Evolutionary conservation across 1,140 invertebrate species (phyloP), one percentile per base, ranked within the genome.

Genomic region (Phocides pigmalion): DNA sequence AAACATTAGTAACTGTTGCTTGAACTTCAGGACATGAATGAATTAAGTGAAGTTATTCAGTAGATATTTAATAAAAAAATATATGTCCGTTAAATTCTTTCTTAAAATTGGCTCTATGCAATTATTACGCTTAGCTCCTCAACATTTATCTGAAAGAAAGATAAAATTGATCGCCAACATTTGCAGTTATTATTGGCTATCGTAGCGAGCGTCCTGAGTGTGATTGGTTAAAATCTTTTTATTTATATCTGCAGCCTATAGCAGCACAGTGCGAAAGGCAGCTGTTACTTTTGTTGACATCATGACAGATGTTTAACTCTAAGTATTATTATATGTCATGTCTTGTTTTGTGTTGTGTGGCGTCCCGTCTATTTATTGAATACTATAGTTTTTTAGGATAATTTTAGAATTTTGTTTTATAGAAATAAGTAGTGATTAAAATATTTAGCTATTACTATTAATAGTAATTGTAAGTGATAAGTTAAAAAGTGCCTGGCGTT

Each of bases 361-460:
- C 46, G 46, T 53, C 50, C 50, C 32, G 28, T 53, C 28, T 53
- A 42, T 58, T 42, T 58, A 15, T 58, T 32, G n/a, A 44, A 42
- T 44, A 42, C 51, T 16, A 0, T 37, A 28, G 15, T 54, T 54
- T 39, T 54, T 41, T 54, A 54, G 32, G 41, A 46, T 58, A 28
- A 9, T 14, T 44, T 46, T 46, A 14, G 15, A 58, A 14, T 46
- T 58, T 58, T 17, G 11, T 5, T 54, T 56, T 44, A 22, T 56
- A 22, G 15, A 42, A 46, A 6, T 32, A 47, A 28, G n/a, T n/a
- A 46, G 41, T 46, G 4, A 59, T 20, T 32, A 12, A 12, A 25
- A 47, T 35, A 46, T 58, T 56, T 32, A 58, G 14, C 32, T 28
- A 3, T 19, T 58, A 14, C 11, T 17, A 0, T 32, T 58, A 17